Base-by-base conservation (phyloP, 2,888 invertebrate genomes). In the Nyleta sp. region DNA sequence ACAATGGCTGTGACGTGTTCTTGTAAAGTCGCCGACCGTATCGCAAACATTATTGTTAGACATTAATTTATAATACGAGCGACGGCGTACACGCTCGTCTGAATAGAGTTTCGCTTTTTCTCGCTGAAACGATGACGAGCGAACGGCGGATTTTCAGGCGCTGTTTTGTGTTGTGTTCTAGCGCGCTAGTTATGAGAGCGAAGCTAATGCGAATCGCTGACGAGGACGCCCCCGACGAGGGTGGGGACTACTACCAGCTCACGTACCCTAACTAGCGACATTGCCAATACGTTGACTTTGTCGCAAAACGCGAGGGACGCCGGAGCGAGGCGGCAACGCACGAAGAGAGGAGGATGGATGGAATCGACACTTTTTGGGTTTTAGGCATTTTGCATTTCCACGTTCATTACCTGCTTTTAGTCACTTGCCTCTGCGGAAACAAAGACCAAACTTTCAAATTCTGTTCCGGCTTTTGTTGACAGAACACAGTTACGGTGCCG, bases 131-230 rank as follows among this genome's bases (percentile, higher is more conserved):
- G 65, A 62, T 13, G 28, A 44, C 48, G 42, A 59, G 55, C 59
- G 71, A 53, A 44, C 60, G 59, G 59, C 70, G 65, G 48, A 67
- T 72, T 72, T 65, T 72, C 73, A 79, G 79, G 67, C 85, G 85
- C 85, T 84, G 70, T 89, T 89, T 89, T 89, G 89, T 89, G 89
- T 89, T 89, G 89, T 89, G n/a, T n/a, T 89, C 88, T 89, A 89
- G 89, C 86, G 87, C 86, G 87, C 88, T 88, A 85, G 84, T 87
- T 88, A 88, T 87, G 83, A 87, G 85, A 88, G 87, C 87, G 87
- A 89, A 87, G 89, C 87, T 88, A 88, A 87, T 87, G 86, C 88
- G 87, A 88, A 88, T 84, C 84, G 84, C 86, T 82, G 89, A 86
- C 84, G 89, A 89, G 86, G 88, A 88, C 84, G 86, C 84, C 84